Evolutionary conservation across 2,888 invertebrate species (phyloP), one percentile per base, ranked within the genome.

Genomic region (Phrixothrix hirtus): DNA sequence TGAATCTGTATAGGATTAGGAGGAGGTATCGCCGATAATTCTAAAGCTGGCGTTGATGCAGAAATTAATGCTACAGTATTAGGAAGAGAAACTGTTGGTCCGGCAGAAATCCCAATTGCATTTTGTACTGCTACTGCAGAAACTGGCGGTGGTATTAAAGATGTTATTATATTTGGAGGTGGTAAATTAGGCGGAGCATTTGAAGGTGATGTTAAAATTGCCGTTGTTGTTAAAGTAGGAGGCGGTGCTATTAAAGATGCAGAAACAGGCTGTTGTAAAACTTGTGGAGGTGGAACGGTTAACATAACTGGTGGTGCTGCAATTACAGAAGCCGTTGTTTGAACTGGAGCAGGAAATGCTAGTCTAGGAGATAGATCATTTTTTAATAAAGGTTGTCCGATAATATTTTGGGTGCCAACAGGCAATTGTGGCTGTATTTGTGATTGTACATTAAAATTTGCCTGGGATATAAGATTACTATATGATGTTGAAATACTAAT

Each of bases 1-100:
- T 76, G 76, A 2, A 77, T 68, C 55, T 76, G 75, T 43, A 77
- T 74, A 1, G 76, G 73, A 60, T 74, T 74, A n/a, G 77, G 75
- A 2, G 76, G 72, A n/a, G 76, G 77, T 16, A 76, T 75, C 4
- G 66, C 69, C 1, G 74, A 64, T 32, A 78, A 68, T 52, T 78
- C 74, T 25, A 77, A 71, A 41, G 75, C 69, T 1, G 73, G 67
- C 26, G 60, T 29, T 45, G 63, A 64, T 15, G 72, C 67, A n/a
- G 72, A 66, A 11, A 73, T 70, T 11, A 52, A 25, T 10, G 29
- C 37, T 2, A 55, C 39, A 7, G 38, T 26, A 36, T 46, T 35
- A 6, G 46, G 14, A 12, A 34, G 14, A 1, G 53, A 35, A 15
- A 37, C 44, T 6, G 57, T 39, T 12, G 55, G 41, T 17, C 47